Conservation (phyloP, 2,888 invertebrate genomes). For the Polydrusus pterygomalis region DNA sequence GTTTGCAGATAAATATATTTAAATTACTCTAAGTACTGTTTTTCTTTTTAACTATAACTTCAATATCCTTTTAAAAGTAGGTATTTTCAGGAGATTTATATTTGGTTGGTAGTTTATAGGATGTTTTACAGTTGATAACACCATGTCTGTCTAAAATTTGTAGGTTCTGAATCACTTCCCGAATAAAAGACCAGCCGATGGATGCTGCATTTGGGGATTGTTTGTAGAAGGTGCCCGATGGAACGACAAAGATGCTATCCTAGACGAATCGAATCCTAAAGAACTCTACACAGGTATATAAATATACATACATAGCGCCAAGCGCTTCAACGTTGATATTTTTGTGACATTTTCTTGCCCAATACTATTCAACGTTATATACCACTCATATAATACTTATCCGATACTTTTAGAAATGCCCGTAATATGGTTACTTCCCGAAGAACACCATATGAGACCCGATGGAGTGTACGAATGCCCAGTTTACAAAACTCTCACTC, state of each 20-base stretch:
- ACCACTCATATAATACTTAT: no score
- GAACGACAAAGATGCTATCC: conserved; percentile 75
- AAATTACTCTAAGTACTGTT: no score
- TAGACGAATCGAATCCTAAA: conserved; percentile 79
- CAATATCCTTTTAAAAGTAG: no score
- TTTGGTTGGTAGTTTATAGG: no score
- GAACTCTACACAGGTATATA: conserved; percentile 80
- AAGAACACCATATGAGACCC: conserved; percentile 77
- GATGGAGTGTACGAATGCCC: conserved; percentile 76
- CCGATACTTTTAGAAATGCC: conserved; percentile 77
- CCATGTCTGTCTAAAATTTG: conserved; percentile 22
- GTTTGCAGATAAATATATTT: no score
- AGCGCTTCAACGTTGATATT: no score
- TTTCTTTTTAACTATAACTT: no score
- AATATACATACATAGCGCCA: no score
- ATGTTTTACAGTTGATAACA: no score
- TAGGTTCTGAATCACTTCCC: conserved; percentile 74
- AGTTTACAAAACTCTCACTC: conserved; percentile 79
- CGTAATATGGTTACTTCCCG: conserved; percentile 81
- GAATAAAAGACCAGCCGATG: conserved; percentile 74
- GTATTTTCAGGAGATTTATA: no score
- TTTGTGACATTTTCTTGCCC: no score
- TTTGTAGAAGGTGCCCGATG: conserved; percentile 88
- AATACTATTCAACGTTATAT: no score
- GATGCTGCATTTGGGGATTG: conserved; percentile 80